These are phyloP conservation scores for Drosophila neocordata DNA, from an alignment of 1,140 invertebrate species.

Conservation along the genomic window DNA sequence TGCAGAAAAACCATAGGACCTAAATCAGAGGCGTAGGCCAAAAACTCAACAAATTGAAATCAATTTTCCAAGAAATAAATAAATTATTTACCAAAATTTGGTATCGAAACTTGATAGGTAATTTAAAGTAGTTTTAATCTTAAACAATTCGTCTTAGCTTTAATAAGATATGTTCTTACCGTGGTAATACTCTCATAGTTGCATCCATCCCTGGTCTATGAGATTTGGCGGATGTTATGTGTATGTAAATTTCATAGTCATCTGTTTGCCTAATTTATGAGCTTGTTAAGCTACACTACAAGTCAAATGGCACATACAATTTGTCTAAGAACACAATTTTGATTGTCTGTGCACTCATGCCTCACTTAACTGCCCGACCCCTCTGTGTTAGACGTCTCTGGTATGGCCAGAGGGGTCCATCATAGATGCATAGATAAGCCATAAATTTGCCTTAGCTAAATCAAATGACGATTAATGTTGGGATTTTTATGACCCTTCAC, in stretches of 20 bases:
- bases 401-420: constrained; percentile 22
- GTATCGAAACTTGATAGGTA: no score
- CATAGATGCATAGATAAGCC: constrained; percentile 64
- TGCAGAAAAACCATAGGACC: no score
- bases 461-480: constrained; percentile 62
- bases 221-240: background rate
- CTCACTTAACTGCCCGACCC: background rate
- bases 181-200: no score
- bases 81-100: no score
- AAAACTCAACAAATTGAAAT: no score
- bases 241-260: constrained; percentile 9
- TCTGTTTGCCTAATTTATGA: constrained; percentile 8
- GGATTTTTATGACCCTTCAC: constrained; percentile 43
- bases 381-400: background rate
- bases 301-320: background rate
- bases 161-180: no score
- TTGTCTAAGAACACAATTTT: background rate
- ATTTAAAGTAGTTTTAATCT: no score
- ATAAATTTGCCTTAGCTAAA: constrained; percentile 75
- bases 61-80: no score
- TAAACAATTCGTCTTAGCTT: no score
- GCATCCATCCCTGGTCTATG: background rate
- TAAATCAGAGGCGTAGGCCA: no score
- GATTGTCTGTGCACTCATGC: no score
- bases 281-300: constrained; percentile 1